Conservation (phyloP, 2,113 vertebrate species). For the Charadrius vociferus region DNA sequence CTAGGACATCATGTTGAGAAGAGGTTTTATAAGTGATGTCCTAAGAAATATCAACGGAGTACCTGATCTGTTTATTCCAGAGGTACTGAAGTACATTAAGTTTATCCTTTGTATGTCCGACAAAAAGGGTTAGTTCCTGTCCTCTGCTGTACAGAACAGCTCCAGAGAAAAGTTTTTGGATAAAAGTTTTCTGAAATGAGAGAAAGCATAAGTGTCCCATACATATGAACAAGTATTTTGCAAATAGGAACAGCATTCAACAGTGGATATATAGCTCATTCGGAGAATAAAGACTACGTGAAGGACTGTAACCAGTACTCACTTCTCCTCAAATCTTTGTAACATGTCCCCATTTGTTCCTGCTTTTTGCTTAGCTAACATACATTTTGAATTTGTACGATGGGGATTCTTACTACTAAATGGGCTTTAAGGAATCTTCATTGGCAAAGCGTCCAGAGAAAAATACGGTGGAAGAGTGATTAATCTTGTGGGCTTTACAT, state of each 20-base stretch:
- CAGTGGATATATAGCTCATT: neutral
- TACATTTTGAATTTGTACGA: neutral
- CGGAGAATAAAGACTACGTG: neutral
- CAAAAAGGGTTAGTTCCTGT: neutral
- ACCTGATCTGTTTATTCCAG: neutral
- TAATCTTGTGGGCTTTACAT: constrained; percentile 20
- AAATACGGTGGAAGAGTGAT: neutral
- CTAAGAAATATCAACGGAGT: neutral
- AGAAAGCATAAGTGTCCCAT: neutral
- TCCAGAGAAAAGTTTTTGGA: neutral
- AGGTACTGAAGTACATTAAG: neutral
- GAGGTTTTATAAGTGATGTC: neutral
- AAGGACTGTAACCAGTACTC: neutral
- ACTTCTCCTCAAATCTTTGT: neutral
- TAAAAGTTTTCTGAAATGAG: neutral
- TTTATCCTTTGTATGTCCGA: neutral
- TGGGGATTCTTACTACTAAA: neutral
- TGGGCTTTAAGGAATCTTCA: neutral
- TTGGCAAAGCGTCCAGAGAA: neutral
- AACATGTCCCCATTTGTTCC: neutral
- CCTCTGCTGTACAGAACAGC: neutral
- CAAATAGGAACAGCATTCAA: neutral
- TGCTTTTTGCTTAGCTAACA: neutral
- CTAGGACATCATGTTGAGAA: neutral
- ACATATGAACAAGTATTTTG: neutral